phyloP scores from a whole-genome alignment of 2,888 invertebrate species.

The Eucera pruinosa region DNA sequence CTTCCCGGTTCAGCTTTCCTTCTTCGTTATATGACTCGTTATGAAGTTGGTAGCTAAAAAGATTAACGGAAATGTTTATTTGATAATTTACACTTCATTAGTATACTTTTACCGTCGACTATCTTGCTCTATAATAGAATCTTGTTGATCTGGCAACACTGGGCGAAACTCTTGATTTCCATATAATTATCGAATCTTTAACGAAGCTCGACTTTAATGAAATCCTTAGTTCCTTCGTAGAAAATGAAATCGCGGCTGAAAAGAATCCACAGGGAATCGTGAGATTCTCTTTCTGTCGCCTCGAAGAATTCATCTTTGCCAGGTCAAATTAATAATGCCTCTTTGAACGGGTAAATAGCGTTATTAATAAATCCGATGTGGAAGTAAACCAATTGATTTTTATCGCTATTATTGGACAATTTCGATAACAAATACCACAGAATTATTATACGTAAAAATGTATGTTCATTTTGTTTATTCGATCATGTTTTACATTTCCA shows the following conservation, averaged over 20 bases:
- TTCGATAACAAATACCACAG: background rate
- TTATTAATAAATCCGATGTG: no score
- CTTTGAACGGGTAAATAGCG: slow-evolving; percentile 29
- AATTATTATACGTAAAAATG: background rate
- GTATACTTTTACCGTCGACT: background rate
- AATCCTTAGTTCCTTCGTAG: background rate
- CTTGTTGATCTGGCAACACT: slow-evolving; percentile 1
- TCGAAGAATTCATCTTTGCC: background rate
- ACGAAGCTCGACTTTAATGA: slow-evolving; percentile 25
- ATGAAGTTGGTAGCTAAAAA: no score
- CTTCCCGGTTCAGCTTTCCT: no score
- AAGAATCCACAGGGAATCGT: slow-evolving; percentile 21
- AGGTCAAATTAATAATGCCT: slow-evolving; percentile 39
- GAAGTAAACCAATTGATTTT: no score
- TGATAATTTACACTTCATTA: background rate
- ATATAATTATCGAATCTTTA: slow-evolving; percentile 26
- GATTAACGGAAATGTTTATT: no score
- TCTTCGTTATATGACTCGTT: no score
- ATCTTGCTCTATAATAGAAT: background rate
- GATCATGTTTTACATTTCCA: background rate
- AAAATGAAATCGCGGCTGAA: slow-evolving; percentile 25
- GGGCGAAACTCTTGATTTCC: background rate
- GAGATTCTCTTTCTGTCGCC: slow-evolving; percentile 14
- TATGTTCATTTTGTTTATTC: no score
- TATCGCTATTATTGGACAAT: background rate